These are phyloP conservation scores for Camponotus pennsylvanicus DNA, from an alignment of 1,140 invertebrate species.

Conservation along the genomic window DNA sequence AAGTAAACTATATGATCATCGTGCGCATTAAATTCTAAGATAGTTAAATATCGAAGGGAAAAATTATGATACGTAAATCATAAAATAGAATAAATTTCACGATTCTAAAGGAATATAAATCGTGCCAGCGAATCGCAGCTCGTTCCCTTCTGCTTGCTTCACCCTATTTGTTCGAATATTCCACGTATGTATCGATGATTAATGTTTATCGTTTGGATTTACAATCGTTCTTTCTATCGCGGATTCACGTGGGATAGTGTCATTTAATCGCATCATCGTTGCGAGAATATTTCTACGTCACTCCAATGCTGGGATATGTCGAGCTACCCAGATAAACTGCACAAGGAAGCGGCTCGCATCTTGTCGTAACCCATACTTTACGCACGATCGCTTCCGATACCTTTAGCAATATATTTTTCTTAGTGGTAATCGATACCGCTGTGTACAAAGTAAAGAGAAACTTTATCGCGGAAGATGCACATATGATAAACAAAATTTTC, in stretches of 20 bases:
- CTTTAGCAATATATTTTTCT: constrained; percentile 54
- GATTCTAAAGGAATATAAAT: constrained; percentile 24
- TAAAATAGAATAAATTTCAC: constrained; percentile 10
- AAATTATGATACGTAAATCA: no score
- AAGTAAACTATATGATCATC: no score
- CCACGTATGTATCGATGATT: constrained; percentile 45
- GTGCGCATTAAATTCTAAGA: no score
- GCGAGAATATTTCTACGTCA: constrained; percentile 34
- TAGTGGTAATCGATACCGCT: constrained; percentile 36
- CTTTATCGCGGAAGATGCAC: not conserved
- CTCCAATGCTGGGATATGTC: not conserved
- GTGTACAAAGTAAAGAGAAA: not conserved
- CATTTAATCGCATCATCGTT: constrained; percentile 9
- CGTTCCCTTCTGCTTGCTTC: constrained; percentile 15
- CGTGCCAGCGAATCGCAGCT: constrained; percentile 7
- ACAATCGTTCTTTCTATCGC: constrained; percentile 53
- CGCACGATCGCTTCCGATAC: constrained; percentile 37
- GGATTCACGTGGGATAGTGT: constrained; percentile 6
- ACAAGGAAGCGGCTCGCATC: constrained; percentile 22
- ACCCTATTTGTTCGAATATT: constrained; percentile 21
- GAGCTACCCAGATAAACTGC: constrained; percentile 20
- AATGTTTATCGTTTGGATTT: constrained; percentile 42
- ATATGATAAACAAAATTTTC: constrained; percentile 26
- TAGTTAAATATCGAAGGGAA: no score
- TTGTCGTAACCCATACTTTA: constrained; percentile 15